Conservation (phyloP, 2,888 invertebrate species). For the Philereme transversata region DNA sequence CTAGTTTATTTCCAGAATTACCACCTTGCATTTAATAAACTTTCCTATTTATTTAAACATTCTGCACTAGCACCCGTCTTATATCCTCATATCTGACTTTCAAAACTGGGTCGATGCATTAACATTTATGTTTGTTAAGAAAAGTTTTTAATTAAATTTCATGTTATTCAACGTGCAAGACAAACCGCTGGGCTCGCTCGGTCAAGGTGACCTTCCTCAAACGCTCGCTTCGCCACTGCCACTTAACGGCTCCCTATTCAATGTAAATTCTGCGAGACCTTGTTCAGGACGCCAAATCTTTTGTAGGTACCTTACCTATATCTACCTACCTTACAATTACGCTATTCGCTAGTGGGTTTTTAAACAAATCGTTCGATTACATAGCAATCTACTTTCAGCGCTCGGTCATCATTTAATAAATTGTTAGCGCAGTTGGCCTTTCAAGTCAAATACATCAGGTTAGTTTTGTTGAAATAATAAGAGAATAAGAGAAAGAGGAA, state of each 20-base stretch:
- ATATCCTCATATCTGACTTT: conserved; percentile 30
- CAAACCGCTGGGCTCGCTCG: conserved; percentile 58
- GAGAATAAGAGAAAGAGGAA: conserved; percentile 73
- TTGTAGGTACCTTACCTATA: too few species aligned
- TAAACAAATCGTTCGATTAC: neutral
- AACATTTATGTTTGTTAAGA: conserved; percentile 37
- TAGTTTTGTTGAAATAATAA: conserved; percentile 60
- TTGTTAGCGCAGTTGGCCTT: conserved; percentile 41
- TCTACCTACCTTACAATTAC: too few species aligned
- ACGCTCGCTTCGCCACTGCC: conserved; percentile 61
- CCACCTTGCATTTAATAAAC: neutral
- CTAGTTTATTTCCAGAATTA: conserved; percentile 1
- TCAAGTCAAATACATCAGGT: conserved; percentile 44
- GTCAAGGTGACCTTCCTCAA: conserved; percentile 78
- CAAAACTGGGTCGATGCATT: conserved; percentile 37
- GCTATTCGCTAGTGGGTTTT: too few species aligned
- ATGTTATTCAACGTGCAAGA: conserved; percentile 48
- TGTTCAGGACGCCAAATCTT: conserved; percentile 44
- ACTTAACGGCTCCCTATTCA: conserved; percentile 73
- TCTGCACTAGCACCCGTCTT: conserved; percentile 17
- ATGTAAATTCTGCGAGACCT: conserved; percentile 74
- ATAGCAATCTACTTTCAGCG: neutral
- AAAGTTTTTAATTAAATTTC: conserved; percentile 41
- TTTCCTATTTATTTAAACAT: conserved; percentile 12
- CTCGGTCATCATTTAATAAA: conserved; percentile 1